Conservation (phyloP, 2,888 invertebrate species). For the Acanthopleura granulata region DNA sequence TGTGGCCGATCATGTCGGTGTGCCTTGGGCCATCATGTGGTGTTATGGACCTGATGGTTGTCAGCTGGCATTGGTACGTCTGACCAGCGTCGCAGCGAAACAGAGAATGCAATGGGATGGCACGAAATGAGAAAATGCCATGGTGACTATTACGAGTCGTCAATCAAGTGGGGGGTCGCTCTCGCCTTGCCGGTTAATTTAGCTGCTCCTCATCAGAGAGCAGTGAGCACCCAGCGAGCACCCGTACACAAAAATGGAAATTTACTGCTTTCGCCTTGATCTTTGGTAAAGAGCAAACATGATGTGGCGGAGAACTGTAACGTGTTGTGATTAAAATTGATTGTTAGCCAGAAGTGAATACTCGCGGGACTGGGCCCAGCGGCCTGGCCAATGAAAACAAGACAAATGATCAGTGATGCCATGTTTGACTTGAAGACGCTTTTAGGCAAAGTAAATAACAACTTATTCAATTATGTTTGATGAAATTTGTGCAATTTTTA, state of each 20-base stretch:
- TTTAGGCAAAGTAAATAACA: slow-evolving; percentile 47
- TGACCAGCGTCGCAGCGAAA: no score
- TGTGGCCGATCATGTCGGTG: no score
- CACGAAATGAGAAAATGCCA: no score
- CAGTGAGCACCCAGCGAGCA: no score
- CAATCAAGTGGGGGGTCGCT: no score
- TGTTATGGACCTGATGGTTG: no score
- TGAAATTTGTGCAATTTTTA: slow-evolving; percentile 55
- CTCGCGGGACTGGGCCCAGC: slow-evolving; percentile 43
- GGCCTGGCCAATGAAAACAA: slow-evolving; percentile 39
- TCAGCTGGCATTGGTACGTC: no score
- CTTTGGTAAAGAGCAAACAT: slow-evolving; percentile 40
- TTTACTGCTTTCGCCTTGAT: slow-evolving; percentile 16
- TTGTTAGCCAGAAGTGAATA: slow-evolving; percentile 37
- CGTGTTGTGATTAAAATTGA: slow-evolving; percentile 58
- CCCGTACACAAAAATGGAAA: neutral
- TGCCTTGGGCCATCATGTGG: no score
- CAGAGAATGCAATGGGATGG: no score
- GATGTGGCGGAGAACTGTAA: slow-evolving; percentile 48
- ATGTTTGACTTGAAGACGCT: slow-evolving; percentile 44
- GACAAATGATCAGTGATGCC: slow-evolving; percentile 46
- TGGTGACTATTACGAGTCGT: no score
- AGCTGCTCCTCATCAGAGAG: no score
- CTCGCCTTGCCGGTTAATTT: no score
- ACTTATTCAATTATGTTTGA: slow-evolving; percentile 57